phyloP scores from a whole-genome alignment of 2,113 vertebrate species.

The Aviceda subcristata region DNA sequence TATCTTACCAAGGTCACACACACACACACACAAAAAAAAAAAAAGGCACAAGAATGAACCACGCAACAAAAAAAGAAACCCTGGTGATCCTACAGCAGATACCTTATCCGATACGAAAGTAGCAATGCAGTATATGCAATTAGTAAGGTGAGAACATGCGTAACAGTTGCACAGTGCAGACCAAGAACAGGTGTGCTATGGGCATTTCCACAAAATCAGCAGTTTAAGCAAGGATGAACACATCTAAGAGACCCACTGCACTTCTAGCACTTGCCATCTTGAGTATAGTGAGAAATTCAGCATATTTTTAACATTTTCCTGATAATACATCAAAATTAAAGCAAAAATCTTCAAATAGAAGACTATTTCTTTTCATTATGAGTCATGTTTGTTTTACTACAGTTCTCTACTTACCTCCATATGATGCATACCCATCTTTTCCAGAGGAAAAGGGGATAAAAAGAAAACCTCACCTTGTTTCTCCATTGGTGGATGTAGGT shows the following conservation, averaged over 20 bases:
- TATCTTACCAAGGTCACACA: neutral
- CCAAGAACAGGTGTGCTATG: accelerated
- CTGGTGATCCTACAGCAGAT: neutral
- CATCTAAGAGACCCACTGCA: neutral
- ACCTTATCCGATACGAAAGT: neutral
- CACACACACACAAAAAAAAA: neutral
- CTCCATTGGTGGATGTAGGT: accelerated
- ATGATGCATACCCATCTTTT: neutral
- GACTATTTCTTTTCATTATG: neutral
- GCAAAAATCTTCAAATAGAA: neutral
- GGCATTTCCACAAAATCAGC: neutral
- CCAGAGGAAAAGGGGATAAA: neutral
- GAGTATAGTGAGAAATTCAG: neutral
- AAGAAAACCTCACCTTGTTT: neutral
- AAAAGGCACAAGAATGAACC: neutral
- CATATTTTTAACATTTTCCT: neutral
- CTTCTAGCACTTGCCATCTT: neutral
- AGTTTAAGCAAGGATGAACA: neutral
- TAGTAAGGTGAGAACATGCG: neutral
- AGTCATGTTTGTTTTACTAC: neutral
- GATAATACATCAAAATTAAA: neutral
- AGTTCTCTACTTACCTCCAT: neutral
- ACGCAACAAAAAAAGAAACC: neutral
- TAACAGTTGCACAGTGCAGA: neutral
- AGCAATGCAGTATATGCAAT: neutral